A percentile compares a stretch with the other conserved stretches of the same genome.
phyloP scores from a whole-genome alignment of 2,888 invertebrate species.

The Hybos culiciformis region DNA sequence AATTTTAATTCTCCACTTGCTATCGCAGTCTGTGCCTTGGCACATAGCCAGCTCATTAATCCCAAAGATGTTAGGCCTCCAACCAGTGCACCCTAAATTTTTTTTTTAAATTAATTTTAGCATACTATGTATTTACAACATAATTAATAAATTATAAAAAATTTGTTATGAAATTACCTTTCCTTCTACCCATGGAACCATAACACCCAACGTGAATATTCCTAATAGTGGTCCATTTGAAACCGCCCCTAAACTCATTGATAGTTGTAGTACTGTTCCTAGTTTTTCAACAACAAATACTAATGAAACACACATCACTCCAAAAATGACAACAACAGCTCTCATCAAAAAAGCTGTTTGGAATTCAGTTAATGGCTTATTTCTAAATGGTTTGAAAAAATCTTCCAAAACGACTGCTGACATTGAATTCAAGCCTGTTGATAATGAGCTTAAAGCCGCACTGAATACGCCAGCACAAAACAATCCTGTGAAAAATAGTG shows the following conservation, averaged over 20 bases:
- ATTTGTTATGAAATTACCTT: conserved; percentile 32
- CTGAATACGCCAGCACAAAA: conserved; percentile 86
- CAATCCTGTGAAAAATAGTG: no score
- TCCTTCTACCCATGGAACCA: conserved; percentile 51
- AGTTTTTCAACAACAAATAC: conserved; percentile 52
- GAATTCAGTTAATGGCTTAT: conserved; percentile 39
- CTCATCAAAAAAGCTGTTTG: conserved; percentile 50
- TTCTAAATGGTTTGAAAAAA: conserved; percentile 45
- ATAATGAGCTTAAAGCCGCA: conserved; percentile 72
- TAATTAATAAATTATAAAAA: not conserved
- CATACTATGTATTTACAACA: not conserved
- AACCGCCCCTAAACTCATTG: conserved; percentile 48
- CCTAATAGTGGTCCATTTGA: conserved; percentile 53
- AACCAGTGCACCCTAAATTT: conserved; percentile 42
- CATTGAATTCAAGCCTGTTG: conserved; percentile 64
- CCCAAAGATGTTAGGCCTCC: conserved; percentile 40
- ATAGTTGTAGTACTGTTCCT: conserved; percentile 55
- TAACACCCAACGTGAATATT: conserved; percentile 52
- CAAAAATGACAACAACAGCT: conserved; percentile 47
- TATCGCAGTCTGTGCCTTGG: conserved; percentile 41
- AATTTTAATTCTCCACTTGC: conserved; percentile 38
- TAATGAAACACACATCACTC: conserved; percentile 45
- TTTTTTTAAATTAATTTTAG: conserved; percentile 5
- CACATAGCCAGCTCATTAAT: conserved; percentile 42
- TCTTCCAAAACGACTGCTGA: conserved; percentile 62